A percentile compares a stretch with the other conserved stretches of the same genome.
Evolutionary conservation across 2,113 vertebrate species (phyloP).

Genomic region (Morone saxatilis): DNA sequence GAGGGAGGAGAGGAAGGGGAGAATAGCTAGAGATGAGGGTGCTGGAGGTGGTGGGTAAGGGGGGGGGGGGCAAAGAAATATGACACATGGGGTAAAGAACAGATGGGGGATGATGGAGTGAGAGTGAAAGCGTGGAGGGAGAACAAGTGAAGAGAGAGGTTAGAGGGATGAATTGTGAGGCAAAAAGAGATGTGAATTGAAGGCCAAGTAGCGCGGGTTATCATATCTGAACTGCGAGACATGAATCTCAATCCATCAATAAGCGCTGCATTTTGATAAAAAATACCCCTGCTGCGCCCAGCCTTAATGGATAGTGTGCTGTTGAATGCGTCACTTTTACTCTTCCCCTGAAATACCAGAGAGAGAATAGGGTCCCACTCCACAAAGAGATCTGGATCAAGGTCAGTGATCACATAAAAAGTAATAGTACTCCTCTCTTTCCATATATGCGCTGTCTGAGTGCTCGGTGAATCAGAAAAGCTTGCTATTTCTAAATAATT

Average conservation of each 20-base stretch:
- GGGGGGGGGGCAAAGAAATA: conserved; percentile 31
- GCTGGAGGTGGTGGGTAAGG: conserved; percentile 18
- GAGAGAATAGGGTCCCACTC: conserved; percentile 55
- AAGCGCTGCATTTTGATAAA: conserved; percentile 67
- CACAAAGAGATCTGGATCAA: conserved; percentile 66
- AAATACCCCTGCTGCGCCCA: conserved; percentile 56
- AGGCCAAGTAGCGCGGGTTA: conserved; percentile 69
- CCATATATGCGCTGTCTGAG: conserved; percentile 24
- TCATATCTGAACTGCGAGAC: conserved; percentile 69
- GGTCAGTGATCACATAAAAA: conserved; percentile 64
- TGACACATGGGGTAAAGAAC: conserved; percentile 65
- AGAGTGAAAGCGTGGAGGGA: conserved; percentile 60
- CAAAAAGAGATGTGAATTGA: conserved; percentile 68
- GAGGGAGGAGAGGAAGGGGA: conserved; percentile 26
- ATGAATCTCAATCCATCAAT: conserved; percentile 79
- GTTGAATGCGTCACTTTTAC: conserved; percentile 64
- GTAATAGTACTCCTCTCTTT: conserved; percentile 42
- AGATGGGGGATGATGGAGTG: conserved; percentile 66
- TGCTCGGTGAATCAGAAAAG: conserved; percentile 44
- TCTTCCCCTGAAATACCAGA: conserved; percentile 45
- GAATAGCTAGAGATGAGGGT: conserved; percentile 57
- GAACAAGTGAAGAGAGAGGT: conserved; percentile 46
- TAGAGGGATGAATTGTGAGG: conserved; percentile 54
- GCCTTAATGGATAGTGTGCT: conserved; percentile 66
- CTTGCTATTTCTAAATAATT: conserved; percentile 54